A percentile compares a stretch with the other conserved stretches of the same genome.
These are phyloP conservation scores for Venusia cambrica DNA, from an alignment of 2,888 invertebrate genomes.

Conservation along the genomic window DNA sequence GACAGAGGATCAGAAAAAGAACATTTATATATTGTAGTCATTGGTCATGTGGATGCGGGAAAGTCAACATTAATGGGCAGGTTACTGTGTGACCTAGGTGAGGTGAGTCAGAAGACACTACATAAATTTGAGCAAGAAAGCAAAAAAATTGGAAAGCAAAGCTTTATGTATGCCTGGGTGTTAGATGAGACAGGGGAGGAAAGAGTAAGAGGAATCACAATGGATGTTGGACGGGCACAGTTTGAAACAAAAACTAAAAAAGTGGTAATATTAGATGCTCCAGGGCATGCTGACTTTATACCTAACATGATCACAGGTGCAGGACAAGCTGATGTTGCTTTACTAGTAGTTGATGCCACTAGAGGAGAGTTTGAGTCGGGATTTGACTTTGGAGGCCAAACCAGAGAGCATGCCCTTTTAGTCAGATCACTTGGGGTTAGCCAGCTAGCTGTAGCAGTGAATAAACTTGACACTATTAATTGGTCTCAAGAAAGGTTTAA, in stretches of 20 bases:
- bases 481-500: constrained; percentile 96
- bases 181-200: constrained; percentile 99
- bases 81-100: constrained; percentile 91
- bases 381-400: constrained; percentile 98
- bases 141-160: constrained; percentile 97
- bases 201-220: constrained; percentile 97
- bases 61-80: constrained; percentile 99
- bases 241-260: constrained; percentile 93
- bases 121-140: constrained; percentile 99
- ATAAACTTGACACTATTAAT: constrained; percentile 97
- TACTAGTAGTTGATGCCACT: constrained; percentile 97
- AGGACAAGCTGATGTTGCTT: constrained; percentile 98
- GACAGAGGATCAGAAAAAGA: constrained; percentile 91
- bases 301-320: constrained; percentile 99
- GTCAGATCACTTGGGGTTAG: constrained; percentile 93
- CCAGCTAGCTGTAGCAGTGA: constrained; percentile 96
- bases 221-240: constrained; percentile 97
- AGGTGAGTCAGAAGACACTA: constrained; percentile 92
- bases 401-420: constrained; percentile 97
- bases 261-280: constrained; percentile 95
- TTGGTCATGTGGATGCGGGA: constrained; percentile 98
- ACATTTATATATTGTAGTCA: constrained; percentile 94
- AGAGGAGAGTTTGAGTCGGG: constrained; percentile 99
- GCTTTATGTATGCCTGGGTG: constrained; percentile 99
- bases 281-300: constrained; percentile 99